Evolutionary conservation across 2,888 invertebrate genomes (phyloP).

Genomic region (Entomobrya multifasciata): DNA sequence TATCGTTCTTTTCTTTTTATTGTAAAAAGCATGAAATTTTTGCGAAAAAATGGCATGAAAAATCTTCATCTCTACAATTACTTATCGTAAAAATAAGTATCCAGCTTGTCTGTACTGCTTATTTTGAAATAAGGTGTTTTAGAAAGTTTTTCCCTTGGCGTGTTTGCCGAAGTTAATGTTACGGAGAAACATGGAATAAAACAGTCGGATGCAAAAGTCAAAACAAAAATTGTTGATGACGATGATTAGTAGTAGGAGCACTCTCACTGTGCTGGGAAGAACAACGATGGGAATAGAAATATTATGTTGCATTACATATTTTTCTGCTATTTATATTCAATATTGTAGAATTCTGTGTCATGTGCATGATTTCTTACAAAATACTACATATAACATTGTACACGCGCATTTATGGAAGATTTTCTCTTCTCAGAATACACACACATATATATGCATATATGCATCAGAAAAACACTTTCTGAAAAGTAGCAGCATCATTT

Average conservation of each 20-base stretch:
- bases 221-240: slow-evolving; percentile 78
- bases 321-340: slow-evolving; percentile 23
- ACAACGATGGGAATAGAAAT: slow-evolving; percentile 22
- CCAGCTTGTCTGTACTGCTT: neutral
- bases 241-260: slow-evolving; percentile 43
- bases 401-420: too few relatives aligned
- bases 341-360: neutral
- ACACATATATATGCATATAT: neutral
- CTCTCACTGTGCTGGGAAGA: slow-evolving; percentile 6
- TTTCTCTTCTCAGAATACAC: too few relatives aligned
- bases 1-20: too few relatives aligned
- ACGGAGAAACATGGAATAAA: slow-evolving; percentile 47
- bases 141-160: neutral
- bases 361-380: neutral
- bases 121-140: neutral
- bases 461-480: too few relatives aligned
- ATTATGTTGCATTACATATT: neutral
- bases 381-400: neutral
- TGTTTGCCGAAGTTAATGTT: slow-evolving; percentile 17
- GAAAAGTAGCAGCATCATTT: too few relatives aligned
- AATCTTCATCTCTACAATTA: too few relatives aligned
- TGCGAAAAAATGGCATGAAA: too few relatives aligned
- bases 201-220: slow-evolving; percentile 79
- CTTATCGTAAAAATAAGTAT: too few relatives aligned
- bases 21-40: too few relatives aligned